phyloP scores from a whole-genome alignment of 2,797 vertebrate species.

The Myripristis jacobus region DNA sequence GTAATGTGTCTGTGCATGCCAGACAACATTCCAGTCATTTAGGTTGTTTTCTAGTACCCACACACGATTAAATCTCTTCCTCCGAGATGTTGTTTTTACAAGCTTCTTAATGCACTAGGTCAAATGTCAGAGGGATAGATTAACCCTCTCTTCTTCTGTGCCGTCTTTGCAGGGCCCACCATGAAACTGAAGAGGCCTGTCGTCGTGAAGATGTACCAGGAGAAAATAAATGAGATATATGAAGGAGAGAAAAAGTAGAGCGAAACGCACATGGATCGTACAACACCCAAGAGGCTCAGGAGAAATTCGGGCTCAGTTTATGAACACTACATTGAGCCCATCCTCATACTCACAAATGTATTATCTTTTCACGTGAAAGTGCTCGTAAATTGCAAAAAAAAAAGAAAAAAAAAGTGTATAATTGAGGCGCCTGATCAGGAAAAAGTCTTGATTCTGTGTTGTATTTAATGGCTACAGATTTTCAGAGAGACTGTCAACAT shows the following conservation, averaged over 20 bases:
- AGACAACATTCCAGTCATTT: slow-evolving; percentile 1
- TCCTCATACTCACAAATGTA: slow-evolving; percentile 1
- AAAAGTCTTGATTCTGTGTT: slow-evolving; percentile 2
- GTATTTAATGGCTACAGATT: slow-evolving; percentile 29
- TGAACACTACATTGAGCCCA: not conserved
- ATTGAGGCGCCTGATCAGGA: not conserved
- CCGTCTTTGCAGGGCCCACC: slow-evolving; percentile 81
- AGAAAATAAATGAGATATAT: slow-evolving; percentile 82
- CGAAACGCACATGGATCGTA: not conserved
- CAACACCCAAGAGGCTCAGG: not conserved
- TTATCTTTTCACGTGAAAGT: slow-evolving; percentile 6
- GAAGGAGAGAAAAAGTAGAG: slow-evolving; percentile 48
- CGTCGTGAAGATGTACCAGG: slow-evolving; percentile 84
- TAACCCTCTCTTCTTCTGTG: too few relatives aligned
- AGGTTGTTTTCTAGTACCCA: not conserved
- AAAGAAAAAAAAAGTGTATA: not conserved
- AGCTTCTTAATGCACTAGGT: not conserved
- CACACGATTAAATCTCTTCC: not conserved
- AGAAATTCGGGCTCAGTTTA: not conserved
- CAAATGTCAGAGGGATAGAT: not conserved
- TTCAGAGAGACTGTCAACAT: slow-evolving; percentile 46
- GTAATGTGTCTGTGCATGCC: not conserved
- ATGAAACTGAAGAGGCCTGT: slow-evolving; percentile 85
- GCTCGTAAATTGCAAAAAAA: slow-evolving; percentile 1
- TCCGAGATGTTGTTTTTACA: not conserved